Conservation (phyloP, 2,888 invertebrate species). For the Scaptomyza caliginosa region DNA sequence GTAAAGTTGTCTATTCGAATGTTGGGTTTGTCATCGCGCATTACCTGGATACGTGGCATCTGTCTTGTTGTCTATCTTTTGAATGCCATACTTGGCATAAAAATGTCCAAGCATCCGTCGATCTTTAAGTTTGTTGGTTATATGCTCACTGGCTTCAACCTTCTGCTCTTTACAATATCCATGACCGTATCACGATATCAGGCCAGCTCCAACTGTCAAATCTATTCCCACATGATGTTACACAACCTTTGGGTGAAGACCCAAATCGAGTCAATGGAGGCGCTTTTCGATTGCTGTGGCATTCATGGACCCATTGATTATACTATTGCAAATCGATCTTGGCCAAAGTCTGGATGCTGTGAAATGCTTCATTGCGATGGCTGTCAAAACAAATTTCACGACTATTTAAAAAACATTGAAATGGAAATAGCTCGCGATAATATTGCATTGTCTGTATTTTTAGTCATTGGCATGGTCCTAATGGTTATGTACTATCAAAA, state of each 20-base stretch:
- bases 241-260: constrained; percentile 39
- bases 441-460: constrained; percentile 26
- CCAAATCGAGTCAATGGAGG: constrained; percentile 30
- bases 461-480: constrained; percentile 19
- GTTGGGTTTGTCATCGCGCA: constrained; percentile 8
- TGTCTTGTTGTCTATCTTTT: constrained; percentile 8
- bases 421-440: constrained; percentile 56
- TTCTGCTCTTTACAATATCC: constrained; percentile 17
- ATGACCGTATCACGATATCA: constrained; percentile 34
- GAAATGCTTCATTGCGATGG: constrained; percentile 36
- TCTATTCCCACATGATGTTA: constrained; percentile 23
- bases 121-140: constrained; percentile 32
- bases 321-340: constrained; percentile 31
- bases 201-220: background rate
- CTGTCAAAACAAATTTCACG: constrained; percentile 24
- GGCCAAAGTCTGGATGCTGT: constrained; percentile 47
- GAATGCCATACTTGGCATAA: constrained; percentile 46
- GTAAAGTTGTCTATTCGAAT: background rate
- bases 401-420: constrained; percentile 31
- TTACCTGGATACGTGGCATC: constrained; percentile 26
- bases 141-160: constrained; percentile 13
- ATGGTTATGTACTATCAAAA: constrained; percentile 18
- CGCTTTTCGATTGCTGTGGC: constrained; percentile 51
- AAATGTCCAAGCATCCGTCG: constrained; percentile 13
- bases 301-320: constrained; percentile 46